phyloP scores from a whole-genome alignment of 2,113 vertebrate genomes.

The Paratilapia polleni region DNA sequence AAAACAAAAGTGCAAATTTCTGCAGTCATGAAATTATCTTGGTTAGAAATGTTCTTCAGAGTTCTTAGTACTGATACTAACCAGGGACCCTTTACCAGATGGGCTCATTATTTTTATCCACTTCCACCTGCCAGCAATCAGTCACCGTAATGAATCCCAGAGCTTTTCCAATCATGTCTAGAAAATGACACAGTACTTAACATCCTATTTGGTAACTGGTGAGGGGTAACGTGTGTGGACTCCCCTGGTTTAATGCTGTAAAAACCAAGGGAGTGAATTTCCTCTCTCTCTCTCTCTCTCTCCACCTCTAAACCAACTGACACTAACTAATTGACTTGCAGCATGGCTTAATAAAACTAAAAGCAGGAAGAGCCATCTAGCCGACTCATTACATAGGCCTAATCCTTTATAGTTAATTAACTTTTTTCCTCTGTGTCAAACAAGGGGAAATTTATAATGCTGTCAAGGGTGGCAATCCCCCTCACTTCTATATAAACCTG shows the following conservation, averaged over 20 bases:
- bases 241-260: neutral
- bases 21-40: neutral
- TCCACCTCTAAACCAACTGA: constrained; percentile 52
- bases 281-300: constrained; percentile 9
- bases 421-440: constrained; percentile 54
- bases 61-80: neutral
- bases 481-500: constrained; percentile 13
- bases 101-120: constrained; percentile 14
- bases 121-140: constrained; percentile 46
- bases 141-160: constrained; percentile 42
- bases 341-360: constrained; percentile 70
- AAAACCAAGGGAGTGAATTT: constrained; percentile 15
- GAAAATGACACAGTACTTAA: constrained; percentile 35
- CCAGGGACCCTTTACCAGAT: constrained; percentile 12
- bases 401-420: constrained; percentile 73
- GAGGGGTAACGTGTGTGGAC: neutral
- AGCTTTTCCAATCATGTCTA: constrained; percentile 41
- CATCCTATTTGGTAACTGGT: constrained; percentile 34
- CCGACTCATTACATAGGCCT: constrained; percentile 60
- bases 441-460: constrained; percentile 56
- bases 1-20: neutral
- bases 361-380: constrained; percentile 64
- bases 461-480: constrained; percentile 17
- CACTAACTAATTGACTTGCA: constrained; percentile 63
- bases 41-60: neutral